These are phyloP conservation scores for Epizoanthus illoricatus DNA, from an alignment of 92 coral and sea anemone species.

Conservation along the genomic window DNA sequence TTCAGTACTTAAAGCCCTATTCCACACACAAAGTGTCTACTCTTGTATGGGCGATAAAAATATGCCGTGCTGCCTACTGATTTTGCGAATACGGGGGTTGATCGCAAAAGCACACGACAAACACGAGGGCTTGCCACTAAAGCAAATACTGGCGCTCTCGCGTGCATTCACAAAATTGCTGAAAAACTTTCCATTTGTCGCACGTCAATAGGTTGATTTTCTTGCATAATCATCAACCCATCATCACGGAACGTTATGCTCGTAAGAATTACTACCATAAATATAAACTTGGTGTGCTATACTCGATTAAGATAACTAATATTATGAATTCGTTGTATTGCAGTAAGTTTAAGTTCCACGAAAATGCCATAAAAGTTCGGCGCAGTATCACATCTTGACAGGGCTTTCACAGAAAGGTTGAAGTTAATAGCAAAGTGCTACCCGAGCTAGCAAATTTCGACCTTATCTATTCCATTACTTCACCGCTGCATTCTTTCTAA, in stretches of 20 bases:
- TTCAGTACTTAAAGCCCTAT: neutral
- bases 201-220: constrained; percentile 17
- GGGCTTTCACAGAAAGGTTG: neutral
- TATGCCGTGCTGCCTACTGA: neutral
- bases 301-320: neutral
- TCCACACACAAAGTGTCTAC: neutral
- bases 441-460: neutral
- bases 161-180: constrained; percentile 5
- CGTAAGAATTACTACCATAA: neutral
- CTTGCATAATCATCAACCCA: constrained; percentile 17
- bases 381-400: neutral
- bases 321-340: neutral
- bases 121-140: constrained; percentile 29
- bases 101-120: constrained; percentile 8
- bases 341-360: neutral
- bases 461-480: neutral
- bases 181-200: constrained; percentile 24
- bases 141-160: neutral
- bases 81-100: neutral
- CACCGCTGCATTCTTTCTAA: neutral
- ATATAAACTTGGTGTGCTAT: neutral
- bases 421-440: too few relatives aligned
- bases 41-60: neutral
- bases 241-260: constrained; percentile 15
- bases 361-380: neutral